Evolutionary conservation across 2,888 invertebrate species (phyloP).

Genomic region (Pollenia labialis): DNA sequence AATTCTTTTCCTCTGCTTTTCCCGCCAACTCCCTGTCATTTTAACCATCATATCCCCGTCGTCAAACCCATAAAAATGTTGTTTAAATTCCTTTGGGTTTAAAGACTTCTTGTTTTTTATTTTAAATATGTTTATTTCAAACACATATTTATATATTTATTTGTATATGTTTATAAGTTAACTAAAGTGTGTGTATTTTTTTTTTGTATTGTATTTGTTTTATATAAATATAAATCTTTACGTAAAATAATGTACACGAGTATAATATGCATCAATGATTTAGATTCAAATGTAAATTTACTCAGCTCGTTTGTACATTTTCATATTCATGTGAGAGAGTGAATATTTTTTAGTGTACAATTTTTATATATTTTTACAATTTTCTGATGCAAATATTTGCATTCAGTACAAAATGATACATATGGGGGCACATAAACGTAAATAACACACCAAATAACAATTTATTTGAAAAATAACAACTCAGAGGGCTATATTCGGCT

Average conservation of each 20-base stretch:
- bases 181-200: constrained; percentile 8
- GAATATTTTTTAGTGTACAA: constrained; percentile 16
- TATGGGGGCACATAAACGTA: constrained; percentile 25
- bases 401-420: constrained; percentile 32
- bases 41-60: not conserved
- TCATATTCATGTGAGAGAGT: not conserved
- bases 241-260: not conserved
- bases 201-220: constrained; percentile 5
- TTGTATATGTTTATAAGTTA: not conserved
- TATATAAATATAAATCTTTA: constrained; percentile 29
- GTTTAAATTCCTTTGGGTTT: constrained; percentile 59
- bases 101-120: constrained; percentile 38
- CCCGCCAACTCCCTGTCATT: not conserved
- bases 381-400: constrained; percentile 41
- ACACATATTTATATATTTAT: constrained; percentile 5
- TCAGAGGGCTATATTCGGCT: too few species aligned
- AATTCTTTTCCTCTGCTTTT: not conserved
- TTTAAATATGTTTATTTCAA: constrained; percentile 16
- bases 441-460: not conserved
- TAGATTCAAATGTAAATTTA: constrained; percentile 50
- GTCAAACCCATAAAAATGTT: constrained; percentile 65
- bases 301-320: not conserved
- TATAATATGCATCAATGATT: constrained; percentile 55
- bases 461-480: too few species aligned
- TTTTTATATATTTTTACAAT: constrained; percentile 21